Evolutionary conservation across 1,140 invertebrate species (phyloP).

Genomic region (Metaphire vulgaris): DNA sequence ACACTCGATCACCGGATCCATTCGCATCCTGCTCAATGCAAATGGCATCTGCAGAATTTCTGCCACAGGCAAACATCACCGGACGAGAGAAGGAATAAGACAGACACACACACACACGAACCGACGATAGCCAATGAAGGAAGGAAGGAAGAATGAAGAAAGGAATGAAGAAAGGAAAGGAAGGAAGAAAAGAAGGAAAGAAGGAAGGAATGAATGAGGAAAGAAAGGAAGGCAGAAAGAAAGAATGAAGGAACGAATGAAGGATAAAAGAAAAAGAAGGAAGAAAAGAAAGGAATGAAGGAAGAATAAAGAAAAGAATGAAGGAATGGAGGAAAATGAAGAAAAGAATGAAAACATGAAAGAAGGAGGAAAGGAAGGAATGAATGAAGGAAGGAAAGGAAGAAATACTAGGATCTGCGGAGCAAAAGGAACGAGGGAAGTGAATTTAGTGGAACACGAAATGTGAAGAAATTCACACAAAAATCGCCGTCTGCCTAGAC

Average conservation of each 20-base stretch:
- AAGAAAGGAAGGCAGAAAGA: neutral
- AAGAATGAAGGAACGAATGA: conserved; percentile 2
- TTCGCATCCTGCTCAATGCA: too few species aligned
- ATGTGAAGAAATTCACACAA: too few species aligned
- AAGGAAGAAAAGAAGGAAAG: neutral
- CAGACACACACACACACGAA: too few species aligned
- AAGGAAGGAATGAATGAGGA: neutral
- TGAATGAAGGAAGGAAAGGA: neutral
- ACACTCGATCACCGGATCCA: too few species aligned
- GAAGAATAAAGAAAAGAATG: neutral
- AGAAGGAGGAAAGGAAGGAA: neutral
- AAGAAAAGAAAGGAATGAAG: neutral
- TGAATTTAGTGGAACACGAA: too few species aligned
- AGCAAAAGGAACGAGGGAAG: neutral
- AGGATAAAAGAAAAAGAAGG: neutral
- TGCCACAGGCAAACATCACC: too few species aligned
- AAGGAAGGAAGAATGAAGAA: neutral
- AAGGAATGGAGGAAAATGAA: conserved; percentile 1
- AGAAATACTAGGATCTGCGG: neutral
- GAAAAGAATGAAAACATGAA: neutral
- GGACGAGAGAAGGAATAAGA: too few species aligned
- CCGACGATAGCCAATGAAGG: too few species aligned
- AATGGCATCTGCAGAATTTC: too few species aligned
- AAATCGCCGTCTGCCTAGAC: too few species aligned
- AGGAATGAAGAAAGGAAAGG: neutral